phyloP scores from a whole-genome alignment of 2,797 vertebrate species.

The Apogon hyalosoma region DNA sequence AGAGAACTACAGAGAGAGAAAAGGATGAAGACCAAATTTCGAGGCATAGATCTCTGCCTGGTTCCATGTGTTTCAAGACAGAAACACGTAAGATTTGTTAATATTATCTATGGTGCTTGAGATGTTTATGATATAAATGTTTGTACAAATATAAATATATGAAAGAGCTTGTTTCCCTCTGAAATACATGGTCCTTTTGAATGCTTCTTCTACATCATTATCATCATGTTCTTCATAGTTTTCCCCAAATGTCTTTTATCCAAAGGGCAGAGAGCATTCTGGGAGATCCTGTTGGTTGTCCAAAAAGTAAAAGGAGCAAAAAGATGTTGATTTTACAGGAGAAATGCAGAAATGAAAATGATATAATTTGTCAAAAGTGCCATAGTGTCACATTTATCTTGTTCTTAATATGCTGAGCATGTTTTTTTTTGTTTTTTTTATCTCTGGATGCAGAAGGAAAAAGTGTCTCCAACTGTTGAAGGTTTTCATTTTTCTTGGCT shows the following conservation, averaged over 20 bases:
- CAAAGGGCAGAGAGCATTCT: conserved; percentile 43
- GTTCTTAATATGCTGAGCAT: neutral
- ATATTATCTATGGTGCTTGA: conserved; percentile 85
- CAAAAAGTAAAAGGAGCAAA: conserved; percentile 33
- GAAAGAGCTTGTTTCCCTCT: conserved; percentile 74
- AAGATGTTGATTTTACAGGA: conserved; percentile 13
- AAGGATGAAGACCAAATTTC: conserved; percentile 43
- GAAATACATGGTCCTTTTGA: conserved; percentile 68
- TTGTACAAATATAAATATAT: conserved; percentile 84
- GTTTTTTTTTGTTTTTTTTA: neutral
- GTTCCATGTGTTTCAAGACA: conserved; percentile 74
- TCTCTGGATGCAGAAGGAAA: conserved; percentile 8
- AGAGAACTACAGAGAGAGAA: conserved; percentile 32
- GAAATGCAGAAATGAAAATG: conserved; percentile 16
- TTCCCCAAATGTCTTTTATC: conserved; percentile 30
- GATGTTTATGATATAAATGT: conserved; percentile 85
- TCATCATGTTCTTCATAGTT: conserved; percentile 23
- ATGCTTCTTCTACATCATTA: conserved; percentile 74
- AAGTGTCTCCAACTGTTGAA: conserved; percentile 11
- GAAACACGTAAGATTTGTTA: conserved; percentile 71
- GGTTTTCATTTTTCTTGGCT: conserved; percentile 9
- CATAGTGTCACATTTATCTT: neutral
- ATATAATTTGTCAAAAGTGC: conserved; percentile 36
- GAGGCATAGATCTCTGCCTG: conserved; percentile 80
- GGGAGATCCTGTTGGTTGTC: conserved; percentile 41